Conservation (phyloP, 2,113 vertebrate genomes). For the Scomber colias region DNA sequence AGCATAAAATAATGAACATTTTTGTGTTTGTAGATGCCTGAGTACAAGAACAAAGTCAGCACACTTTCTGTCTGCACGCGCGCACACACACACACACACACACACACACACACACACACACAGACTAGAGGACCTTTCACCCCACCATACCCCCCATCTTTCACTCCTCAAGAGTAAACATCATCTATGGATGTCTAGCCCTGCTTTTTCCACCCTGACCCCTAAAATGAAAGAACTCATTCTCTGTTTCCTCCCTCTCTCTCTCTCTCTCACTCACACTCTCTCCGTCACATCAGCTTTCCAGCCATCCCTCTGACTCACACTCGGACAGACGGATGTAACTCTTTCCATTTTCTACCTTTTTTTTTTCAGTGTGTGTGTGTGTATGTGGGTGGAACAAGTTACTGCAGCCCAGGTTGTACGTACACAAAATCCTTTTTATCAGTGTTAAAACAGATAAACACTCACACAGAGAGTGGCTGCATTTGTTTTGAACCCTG, state of each 20-base stretch:
- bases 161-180: conserved; percentile 76
- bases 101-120: conserved; percentile 15
- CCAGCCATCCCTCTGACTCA: conserved; percentile 67
- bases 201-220: conserved; percentile 67
- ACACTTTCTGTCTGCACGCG: neutral
- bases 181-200: conserved; percentile 56
- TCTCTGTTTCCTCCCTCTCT: conserved; percentile 65
- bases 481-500: conserved; percentile 20
- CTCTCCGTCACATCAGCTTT: conserved; percentile 50
- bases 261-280: conserved; percentile 29
- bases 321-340: conserved; percentile 49
- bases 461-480: conserved; percentile 16
- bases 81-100: conserved; percentile 1
- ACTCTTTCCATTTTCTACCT: conserved; percentile 72
- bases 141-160: conserved; percentile 34
- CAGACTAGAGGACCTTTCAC: conserved; percentile 57
- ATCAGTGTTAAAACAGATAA: neutral
- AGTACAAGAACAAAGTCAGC: neutral
- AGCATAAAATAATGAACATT: neutral
- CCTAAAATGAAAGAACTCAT: conserved; percentile 80
- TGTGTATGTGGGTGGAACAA: neutral
- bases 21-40: neutral
- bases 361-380: conserved; percentile 9
- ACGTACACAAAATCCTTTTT: conserved; percentile 24
- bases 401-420: conserved; percentile 1